phyloP scores from a whole-genome alignment of 2,888 invertebrate species.

The Limnephilus lunatus region DNA sequence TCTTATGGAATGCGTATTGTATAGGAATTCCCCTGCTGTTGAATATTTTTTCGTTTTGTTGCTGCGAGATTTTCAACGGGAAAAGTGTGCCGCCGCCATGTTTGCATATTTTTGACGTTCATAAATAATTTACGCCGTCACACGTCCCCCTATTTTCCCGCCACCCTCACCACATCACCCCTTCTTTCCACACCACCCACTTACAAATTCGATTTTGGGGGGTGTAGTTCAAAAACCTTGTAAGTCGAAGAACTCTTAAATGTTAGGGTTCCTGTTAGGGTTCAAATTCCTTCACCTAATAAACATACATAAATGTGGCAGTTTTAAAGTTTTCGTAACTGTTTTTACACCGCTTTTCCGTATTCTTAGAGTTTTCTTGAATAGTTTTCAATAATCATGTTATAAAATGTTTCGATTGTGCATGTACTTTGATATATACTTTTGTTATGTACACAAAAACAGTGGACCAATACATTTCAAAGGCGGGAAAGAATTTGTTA shows the following conservation, averaged over 20 bases:
- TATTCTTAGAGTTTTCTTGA: background rate
- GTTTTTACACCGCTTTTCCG: background rate
- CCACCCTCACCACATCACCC: background rate
- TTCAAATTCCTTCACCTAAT: background rate
- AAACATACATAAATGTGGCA: background rate
- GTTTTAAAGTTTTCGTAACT: background rate
- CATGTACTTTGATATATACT: too few relatives aligned
- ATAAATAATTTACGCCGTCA: slow-evolving; percentile 52
- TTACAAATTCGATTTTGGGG: background rate
- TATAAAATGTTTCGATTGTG: too few relatives aligned
- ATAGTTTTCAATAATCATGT: background rate
- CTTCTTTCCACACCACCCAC: background rate
- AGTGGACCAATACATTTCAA: too few relatives aligned
- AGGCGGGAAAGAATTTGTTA: too few relatives aligned
- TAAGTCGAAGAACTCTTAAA: background rate
- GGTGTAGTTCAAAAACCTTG: slow-evolving; percentile 6
- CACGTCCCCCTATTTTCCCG: background rate
- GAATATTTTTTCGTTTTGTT: slow-evolving; percentile 16
- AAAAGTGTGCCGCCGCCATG: slow-evolving; percentile 19
- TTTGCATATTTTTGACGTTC: slow-evolving; percentile 52
- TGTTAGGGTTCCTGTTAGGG: background rate
- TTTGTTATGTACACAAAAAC: too few relatives aligned
- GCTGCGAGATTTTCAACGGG: background rate
- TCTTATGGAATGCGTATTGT: background rate
- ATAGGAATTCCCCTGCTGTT: background rate